Evolutionary conservation across 1,140 invertebrate genomes (phyloP), one percentile per base, ranked within the genome.

Genomic region (Pomacea maculata): DNA sequence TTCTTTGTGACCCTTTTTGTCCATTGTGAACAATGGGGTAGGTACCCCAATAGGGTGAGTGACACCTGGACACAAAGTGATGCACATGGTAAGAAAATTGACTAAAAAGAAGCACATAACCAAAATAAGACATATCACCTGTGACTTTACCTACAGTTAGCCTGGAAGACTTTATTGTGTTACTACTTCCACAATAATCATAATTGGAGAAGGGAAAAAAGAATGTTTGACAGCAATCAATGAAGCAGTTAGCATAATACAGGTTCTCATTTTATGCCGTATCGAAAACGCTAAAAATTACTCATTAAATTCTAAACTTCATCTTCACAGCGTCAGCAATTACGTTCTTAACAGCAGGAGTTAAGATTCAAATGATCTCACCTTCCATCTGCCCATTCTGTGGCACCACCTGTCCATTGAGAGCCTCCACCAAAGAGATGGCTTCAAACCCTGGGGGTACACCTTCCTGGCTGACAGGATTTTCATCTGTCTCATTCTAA

Each of bases 381-480:
- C 85, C 65, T 80, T 83, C 61, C 79, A 68, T 79, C 75, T 78
- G 67, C 75, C 84, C 67, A 75, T 67, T 78, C 74, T 75, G 82
- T 54, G 84, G 80, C 25, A 82, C 82, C 67, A 82, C 80, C 73
- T 85, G 97, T 1, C 98, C 98, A 93, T 99, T 99, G n/a, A 99
- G 92, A 11, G 98, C 98, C 92, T 99, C 98, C 79, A 99, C 96
- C n/a, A 99, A 92, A 0, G 97, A 97, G 70, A 99, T 95, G 29
- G 96, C 95, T 92, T 99, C 97, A 90, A 98, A 99, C 0, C 98
- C 98, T 1, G 95, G 93, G 55, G 97, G 97, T 86, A 98, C 95
- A 90, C 96, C 96, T 90, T 97, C 91, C 92, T 94, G 91, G 85
- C 87, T 90, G 4, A 89, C 88, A n/a, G 84, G 78, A 57, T 84